Evolutionary conservation across 2,113 vertebrate genomes (phyloP).

Genomic region (Oxyruncus cristatus): DNA sequence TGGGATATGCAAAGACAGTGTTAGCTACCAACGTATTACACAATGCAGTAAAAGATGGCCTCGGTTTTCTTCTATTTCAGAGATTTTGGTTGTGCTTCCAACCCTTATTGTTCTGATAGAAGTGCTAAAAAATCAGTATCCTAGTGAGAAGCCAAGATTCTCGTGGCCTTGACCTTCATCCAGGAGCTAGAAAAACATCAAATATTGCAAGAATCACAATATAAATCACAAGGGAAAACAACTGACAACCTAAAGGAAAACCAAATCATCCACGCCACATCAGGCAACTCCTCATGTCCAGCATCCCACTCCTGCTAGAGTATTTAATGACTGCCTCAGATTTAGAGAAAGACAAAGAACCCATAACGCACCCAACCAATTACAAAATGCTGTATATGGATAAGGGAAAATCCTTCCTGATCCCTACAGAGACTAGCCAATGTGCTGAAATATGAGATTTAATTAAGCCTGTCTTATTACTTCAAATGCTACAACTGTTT

Average conservation of each 20-base stretch:
- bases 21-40: not conserved
- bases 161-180: not conserved
- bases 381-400: conserved; percentile 19
- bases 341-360: conserved; percentile 1
- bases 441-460: conserved; percentile 40
- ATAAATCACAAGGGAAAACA: not conserved
- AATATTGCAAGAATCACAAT: not conserved
- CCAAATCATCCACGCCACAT: not conserved
- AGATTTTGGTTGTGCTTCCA: not conserved
- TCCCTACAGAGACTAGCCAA: conserved; percentile 29
- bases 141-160: not conserved
- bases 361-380: conserved; percentile 39
- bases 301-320: not conserved
- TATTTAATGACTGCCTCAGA: not conserved
- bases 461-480: conserved; percentile 56
- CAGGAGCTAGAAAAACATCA: not conserved
- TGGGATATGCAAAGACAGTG: not conserved
- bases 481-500: conserved; percentile 51
- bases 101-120: not conserved
- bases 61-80: not conserved
- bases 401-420: conserved; percentile 47
- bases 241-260: not conserved
- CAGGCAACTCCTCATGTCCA: not conserved
- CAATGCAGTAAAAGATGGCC: not conserved
- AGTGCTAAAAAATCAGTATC: not conserved